Percentiles rank a stretch among this genome's conserved stretches.
Evolutionary conservation across 2,113 vertebrate genomes (phyloP).

Genomic region (Cricetomys ansorgei): DNA sequence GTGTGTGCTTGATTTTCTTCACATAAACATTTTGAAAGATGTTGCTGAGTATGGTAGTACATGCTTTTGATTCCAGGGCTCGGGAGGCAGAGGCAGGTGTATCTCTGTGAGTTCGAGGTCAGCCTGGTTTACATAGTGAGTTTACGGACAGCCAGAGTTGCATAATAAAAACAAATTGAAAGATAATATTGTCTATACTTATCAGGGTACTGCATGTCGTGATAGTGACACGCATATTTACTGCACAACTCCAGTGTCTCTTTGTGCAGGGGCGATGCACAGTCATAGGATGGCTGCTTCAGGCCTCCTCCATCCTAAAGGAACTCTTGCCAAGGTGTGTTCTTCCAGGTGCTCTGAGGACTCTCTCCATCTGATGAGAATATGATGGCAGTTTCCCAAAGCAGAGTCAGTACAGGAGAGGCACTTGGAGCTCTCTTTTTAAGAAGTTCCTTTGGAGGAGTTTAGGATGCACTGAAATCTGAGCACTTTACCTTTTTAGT

Average conservation of each 20-base stretch:
- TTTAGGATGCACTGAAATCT: neutral
- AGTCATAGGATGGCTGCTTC: neutral
- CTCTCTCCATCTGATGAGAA: neutral
- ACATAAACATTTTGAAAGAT: neutral
- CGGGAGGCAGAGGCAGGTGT: neutral
- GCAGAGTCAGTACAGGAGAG: neutral
- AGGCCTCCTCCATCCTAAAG: neutral
- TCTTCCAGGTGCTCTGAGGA: neutral
- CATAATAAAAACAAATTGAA: neutral
- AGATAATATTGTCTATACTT: neutral
- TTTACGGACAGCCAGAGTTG: neutral
- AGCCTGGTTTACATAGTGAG: neutral
- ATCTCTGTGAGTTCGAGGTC: neutral
- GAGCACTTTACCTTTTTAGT: neutral
- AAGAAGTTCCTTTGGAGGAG: neutral
- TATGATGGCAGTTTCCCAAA: neutral
- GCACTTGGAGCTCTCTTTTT: neutral
- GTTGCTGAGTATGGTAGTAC: neutral
- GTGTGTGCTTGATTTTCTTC: neutral
- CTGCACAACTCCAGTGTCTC: neutral
- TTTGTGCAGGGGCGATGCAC: neutral
- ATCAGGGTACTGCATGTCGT: fast-evolving
- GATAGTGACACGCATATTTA: neutral
- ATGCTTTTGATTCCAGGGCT: neutral
- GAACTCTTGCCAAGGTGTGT: neutral